Evolutionary conservation across 1,140 invertebrate species (phyloP).

Genomic region (Listronotus oregonensis): DNA sequence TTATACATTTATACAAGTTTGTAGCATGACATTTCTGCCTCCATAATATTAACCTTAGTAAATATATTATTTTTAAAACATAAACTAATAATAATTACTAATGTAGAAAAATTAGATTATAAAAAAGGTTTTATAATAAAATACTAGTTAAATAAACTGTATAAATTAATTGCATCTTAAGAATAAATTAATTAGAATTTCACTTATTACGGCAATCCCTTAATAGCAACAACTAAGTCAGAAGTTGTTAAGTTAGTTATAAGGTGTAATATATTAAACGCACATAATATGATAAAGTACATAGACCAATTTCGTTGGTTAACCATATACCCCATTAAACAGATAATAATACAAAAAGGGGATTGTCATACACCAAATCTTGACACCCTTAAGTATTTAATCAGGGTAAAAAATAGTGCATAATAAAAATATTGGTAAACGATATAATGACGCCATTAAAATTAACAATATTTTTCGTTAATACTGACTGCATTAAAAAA

Average conservation of each 20-base stretch:
- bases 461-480: no score
- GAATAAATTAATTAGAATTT: neutral
- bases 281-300: neutral
- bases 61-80: neutral
- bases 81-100: neutral
- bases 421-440: no score
- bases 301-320: no score
- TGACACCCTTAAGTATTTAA: no score
- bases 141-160: neutral
- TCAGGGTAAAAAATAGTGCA: no score
- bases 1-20: no score
- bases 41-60: neutral
- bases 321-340: no score
- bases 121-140: slow-evolving; percentile 5
- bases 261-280: slow-evolving; percentile 8
- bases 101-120: neutral
- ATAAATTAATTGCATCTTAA: neutral
- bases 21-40: no score
- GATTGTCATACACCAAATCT: no score
- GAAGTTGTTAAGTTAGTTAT: slow-evolving; percentile 1
- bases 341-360: no score
- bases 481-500: no score
- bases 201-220: slow-evolving; percentile 11
- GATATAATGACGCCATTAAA: no score
- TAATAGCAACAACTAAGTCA: neutral